Base-by-base conservation (phyloP, 2,888 invertebrate genomes). In the Harmothoe impar region DNA sequence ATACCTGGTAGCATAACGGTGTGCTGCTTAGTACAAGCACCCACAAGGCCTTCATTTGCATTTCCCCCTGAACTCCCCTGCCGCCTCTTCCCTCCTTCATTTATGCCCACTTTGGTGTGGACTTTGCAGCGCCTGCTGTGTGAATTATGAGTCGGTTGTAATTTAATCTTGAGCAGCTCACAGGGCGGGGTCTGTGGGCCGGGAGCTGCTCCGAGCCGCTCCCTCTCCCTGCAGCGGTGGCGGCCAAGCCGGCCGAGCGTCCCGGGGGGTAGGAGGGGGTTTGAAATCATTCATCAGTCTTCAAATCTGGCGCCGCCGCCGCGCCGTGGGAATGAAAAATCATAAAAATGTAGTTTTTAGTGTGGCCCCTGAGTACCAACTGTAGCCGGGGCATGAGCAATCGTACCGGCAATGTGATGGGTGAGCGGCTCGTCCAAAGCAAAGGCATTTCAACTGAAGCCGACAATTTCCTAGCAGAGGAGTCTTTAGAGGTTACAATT, bases 61-160 rank as follows among this genome's bases (percentile, higher is more conserved):
- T 29, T 72, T 0, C n/a, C 72, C 5, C 72, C 29, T 29, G 15
- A n/a, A n/a, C 1, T 29, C 17, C 72, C 72, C 31, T 29, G 25
- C 5, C 72, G 3, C 12, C 62, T 62, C 62, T 62, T n/a, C 62
- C 62, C 62, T 62, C 62, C 7, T 62, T 62, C 62, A 62, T 62
- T 62, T 62, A 15, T 72, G 72, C 72, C 25, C 72, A 72, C 72
- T 72, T 68, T 72, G n/a, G 29, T 25, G 72, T 29, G 31, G 72
- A 72, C 25, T 72, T 72, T 62, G 62, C 62, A 62, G 29, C 31
- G 62, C 23, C 62, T 3, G 25, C 62, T 20, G 72, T 72, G 72
- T 72, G 72, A 72, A 72, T 72, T 72, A 72, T 72, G 72, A 72
- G 72, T 72, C 72, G 31, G 72, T 72, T 72, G 72, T 72, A 29